Evolutionary conservation across 2,797 vertebrate genomes (phyloP), one percentile per base, ranked within the genome.

Genomic region (Macropodus opercularis): DNA sequence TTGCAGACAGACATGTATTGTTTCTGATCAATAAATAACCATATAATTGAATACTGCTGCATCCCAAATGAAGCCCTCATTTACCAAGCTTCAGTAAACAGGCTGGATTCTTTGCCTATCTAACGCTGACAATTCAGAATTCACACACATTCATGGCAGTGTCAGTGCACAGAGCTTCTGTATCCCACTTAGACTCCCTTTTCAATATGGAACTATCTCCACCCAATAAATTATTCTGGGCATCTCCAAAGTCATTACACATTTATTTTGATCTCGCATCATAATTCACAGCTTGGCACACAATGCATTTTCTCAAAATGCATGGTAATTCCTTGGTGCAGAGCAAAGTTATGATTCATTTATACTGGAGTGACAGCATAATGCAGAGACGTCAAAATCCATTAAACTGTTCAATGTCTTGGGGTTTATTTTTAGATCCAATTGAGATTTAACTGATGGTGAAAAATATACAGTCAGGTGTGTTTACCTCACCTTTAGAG

Each of bases 401-500:
- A 99, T 99, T 99, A 98, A 98, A 97, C 94, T 96, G 96, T 95
- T 98, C 96, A 98, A 96, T 95, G 95, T 98, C 96, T 98, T 85
- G 92, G 94, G 95, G 94, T 93, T 97, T 98, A 98, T 98, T 98
- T 98, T 98, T 98, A 98, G 97, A 97, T 94, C 92, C 95, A 98
- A 98, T 96, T 98, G 96, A 96, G 95, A 96, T 94, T 97, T 96
- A 98, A 96, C 95, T 97, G 96, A 98, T 98, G 93, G 95, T 98
- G 96, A 98, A 98, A 97, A 98, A 98, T 98, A 97, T 93, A 96
- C 95, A 96, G 94, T 96, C 95, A 95, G 94, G 93, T 96, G 95
- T 98, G 96, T 99, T 98, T 98, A 98, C 96, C 94, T 98, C 97
- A 98, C 96, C 96, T 98, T 98, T 97, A 94, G 94, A 96, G 94